A percentile compares a stretch with the other conserved stretches of the same genome.
Conservation (phyloP, 2,113 vertebrate genomes). For the Pteruthius melanotis region DNA sequence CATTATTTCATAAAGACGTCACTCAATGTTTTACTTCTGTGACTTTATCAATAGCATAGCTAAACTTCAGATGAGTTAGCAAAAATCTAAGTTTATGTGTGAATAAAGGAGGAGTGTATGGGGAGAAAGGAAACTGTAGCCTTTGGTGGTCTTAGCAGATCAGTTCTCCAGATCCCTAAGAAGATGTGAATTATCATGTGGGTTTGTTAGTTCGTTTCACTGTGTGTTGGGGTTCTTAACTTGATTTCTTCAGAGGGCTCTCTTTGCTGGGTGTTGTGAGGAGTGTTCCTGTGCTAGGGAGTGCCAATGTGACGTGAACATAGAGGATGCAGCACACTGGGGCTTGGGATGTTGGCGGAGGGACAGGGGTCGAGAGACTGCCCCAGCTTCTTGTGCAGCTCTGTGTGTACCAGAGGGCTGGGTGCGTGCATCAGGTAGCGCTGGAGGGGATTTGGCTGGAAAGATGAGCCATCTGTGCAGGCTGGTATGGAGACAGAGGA, state of each 20-base stretch:
- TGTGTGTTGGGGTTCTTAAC: neutral
- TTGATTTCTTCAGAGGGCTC: neutral
- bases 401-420: accelerated
- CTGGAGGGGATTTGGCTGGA: neutral
- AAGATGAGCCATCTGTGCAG: neutral
- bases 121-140: neutral
- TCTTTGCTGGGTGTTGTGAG: neutral
- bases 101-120: neutral
- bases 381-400: neutral
- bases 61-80: neutral
- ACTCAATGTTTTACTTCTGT: neutral
- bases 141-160: neutral
- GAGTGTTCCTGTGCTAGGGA: neutral
- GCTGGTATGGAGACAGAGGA: neutral
- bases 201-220: neutral
- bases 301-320: neutral
- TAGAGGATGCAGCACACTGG: neutral
- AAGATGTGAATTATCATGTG: neutral
- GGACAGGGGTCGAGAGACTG: neutral
- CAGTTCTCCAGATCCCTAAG: neutral
- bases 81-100: neutral
- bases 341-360: neutral
- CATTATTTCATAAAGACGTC: neutral
- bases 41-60: neutral
- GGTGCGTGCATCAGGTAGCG: accelerated